phyloP scores from a whole-genome alignment of 2,888 invertebrate genomes.

The Hirtodrosophila histrioides region DNA sequence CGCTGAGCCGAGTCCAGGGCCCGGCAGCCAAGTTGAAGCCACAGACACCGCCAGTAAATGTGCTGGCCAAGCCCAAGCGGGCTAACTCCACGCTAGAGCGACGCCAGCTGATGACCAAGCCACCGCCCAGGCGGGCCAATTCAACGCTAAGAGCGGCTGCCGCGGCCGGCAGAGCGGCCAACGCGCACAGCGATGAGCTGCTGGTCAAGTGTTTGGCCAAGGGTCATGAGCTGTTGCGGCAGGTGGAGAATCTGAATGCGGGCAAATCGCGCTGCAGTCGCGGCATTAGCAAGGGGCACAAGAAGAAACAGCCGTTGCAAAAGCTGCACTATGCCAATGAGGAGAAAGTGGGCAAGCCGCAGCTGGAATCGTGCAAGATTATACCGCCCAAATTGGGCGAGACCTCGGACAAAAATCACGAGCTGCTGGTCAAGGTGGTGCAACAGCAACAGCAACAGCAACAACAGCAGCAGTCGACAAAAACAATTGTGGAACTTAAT shows the following conservation, averaged over 20 bases:
- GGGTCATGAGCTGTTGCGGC: constrained; percentile 82
- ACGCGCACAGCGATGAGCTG: constrained; percentile 78
- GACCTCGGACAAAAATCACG: constrained; percentile 82
- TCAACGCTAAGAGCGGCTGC: constrained; percentile 41
- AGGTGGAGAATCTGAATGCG: constrained; percentile 80
- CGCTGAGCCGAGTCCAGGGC: constrained; percentile 30
- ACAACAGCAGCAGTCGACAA: constrained; percentile 2
- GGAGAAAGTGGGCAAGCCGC: constrained; percentile 76
- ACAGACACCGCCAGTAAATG: constrained; percentile 1
- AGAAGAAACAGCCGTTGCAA: constrained; percentile 59
- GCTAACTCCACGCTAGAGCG: constrained; percentile 69
- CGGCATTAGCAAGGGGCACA: constrained; percentile 55
- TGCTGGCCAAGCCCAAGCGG: constrained; percentile 39
- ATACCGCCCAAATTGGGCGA: constrained; percentile 82
- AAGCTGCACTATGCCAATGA: constrained; percentile 82
- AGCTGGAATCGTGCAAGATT: constrained; percentile 82
- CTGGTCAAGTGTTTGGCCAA: constrained; percentile 83
- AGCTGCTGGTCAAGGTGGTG: constrained; percentile 82
- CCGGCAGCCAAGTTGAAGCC: background rate
- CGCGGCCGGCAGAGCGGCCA: constrained; percentile 17
- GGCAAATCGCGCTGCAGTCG: constrained; percentile 34
- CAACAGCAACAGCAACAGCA: constrained; percentile 20
- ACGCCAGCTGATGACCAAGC: constrained; percentile 29
- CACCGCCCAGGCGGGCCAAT: constrained; percentile 52
- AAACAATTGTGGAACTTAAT: constrained; percentile 42